Percentiles rank a stretch among this genome's conserved stretches.
phyloP scores from a whole-genome alignment of 1,140 invertebrate genomes.

The Drosophila trapezifrons region DNA sequence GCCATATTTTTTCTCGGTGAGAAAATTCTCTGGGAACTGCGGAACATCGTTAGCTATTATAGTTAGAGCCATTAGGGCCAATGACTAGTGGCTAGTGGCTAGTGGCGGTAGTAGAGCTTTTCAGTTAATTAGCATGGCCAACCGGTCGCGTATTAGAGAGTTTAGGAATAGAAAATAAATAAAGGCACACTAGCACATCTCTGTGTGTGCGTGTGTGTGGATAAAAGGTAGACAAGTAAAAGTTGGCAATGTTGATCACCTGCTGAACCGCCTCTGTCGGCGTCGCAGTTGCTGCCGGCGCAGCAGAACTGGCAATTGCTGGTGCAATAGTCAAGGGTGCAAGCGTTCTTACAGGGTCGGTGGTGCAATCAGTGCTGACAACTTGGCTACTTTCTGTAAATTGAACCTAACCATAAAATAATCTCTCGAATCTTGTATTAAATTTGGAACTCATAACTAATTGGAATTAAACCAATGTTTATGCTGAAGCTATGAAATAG shows the following conservation, averaged over 20 bases:
- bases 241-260: constrained; percentile 31
- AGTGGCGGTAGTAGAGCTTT: constrained; percentile 28
- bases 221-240: constrained; percentile 21
- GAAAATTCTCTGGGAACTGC: constrained; percentile 3
- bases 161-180: constrained; percentile 36
- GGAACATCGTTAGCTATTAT: constrained; percentile 29
- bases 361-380: not conserved
- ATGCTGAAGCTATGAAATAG: too few relatives aligned
- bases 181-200: constrained; percentile 21
- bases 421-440: too few relatives aligned
- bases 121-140: constrained; percentile 48
- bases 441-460: not conserved
- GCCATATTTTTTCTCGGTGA: not conserved
- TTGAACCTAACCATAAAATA: too few relatives aligned
- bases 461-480: too few relatives aligned
- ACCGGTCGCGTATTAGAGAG: constrained; percentile 49
- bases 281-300: not conserved
- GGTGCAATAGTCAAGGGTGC: constrained; percentile 29
- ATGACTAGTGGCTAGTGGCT: constrained; percentile 13
- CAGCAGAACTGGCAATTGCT: not conserved
- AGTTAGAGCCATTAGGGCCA: constrained; percentile 42
- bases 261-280: constrained; percentile 1
- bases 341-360: constrained; percentile 5
- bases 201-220: not conserved
- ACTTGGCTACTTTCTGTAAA: not conserved